A percentile compares a stretch with the other conserved stretches of the same genome.
Conservation (phyloP, 1,140 invertebrate genomes). For the Caenorhabditis tropicalis region DNA sequence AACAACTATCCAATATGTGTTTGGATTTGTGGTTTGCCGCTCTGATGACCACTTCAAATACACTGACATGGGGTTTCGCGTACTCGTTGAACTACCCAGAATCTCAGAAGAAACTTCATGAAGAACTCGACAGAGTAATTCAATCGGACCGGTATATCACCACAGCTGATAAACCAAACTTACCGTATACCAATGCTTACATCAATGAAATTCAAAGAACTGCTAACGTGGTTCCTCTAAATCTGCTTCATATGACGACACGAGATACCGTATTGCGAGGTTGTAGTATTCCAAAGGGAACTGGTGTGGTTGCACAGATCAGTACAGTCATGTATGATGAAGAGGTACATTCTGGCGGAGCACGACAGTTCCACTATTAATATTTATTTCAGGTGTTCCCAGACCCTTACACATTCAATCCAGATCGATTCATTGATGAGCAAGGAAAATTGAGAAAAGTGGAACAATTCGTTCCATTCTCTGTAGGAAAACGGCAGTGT, state of each 20-base stretch:
- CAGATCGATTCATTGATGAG: conserved; percentile 81
- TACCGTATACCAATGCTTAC: conserved; percentile 47
- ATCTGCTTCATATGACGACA: conserved; percentile 50
- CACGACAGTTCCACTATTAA: not conserved
- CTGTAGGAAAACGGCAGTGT: conserved; percentile 85
- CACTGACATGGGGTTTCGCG: conserved; percentile 39
- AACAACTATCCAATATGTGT: conserved; percentile 46
- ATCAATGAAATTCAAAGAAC: conserved; percentile 54
- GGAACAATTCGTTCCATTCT: conserved; percentile 88
- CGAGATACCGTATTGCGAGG: conserved; percentile 80
- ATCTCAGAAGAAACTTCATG: conserved; percentile 57
- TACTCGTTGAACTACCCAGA: conserved; percentile 54
- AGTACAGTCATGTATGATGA: conserved; percentile 39
- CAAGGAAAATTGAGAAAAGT: conserved; percentile 81
- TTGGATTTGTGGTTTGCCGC: conserved; percentile 56
- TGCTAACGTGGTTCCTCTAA: conserved; percentile 50
- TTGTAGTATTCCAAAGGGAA: conserved; percentile 72
- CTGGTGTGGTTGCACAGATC: not conserved
- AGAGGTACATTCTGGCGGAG: not conserved
- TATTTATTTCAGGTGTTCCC: conserved; percentile 78
- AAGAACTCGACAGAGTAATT: conserved; percentile 58
- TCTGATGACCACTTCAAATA: conserved; percentile 46
- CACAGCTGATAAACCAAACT: conserved; percentile 43
- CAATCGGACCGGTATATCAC: conserved; percentile 39
- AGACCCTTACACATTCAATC: conserved; percentile 83